Percentiles rank a stretch among this genome's conserved stretches.
These are phyloP conservation scores for Pherbina coryleti DNA, from an alignment of 2,888 invertebrate species.

Conservation along the genomic window DNA sequence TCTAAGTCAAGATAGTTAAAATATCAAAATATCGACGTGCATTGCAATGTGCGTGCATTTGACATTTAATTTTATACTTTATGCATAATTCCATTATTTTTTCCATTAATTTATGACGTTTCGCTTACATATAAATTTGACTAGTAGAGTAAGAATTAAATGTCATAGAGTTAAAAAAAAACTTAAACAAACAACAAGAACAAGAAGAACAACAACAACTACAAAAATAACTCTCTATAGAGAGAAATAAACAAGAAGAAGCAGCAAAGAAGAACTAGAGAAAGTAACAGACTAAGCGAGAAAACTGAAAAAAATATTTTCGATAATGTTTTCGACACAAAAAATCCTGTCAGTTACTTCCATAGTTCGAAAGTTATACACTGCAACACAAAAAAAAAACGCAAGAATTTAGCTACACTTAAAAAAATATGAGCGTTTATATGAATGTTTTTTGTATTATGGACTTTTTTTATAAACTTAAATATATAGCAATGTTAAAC, in stretches of 20 bases:
- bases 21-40: conserved; percentile 42
- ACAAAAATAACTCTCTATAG: background rate
- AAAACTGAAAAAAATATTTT: background rate
- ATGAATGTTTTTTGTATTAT: no score
- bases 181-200: conserved; percentile 24
- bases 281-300: background rate
- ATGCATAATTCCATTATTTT: conserved; percentile 52
- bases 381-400: no score
- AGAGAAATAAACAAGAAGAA: background rate
- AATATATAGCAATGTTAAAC: background rate
- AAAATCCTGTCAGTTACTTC: no score
- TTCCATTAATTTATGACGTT: conserved; percentile 35
- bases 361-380: no score
- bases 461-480: conserved; percentile 2
- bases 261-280: background rate
- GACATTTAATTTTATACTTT: conserved; percentile 43
- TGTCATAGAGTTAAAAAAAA: conserved; percentile 20
- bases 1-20: conserved; percentile 59
- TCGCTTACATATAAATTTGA: conserved; percentile 18
- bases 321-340: background rate
- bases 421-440: no score
- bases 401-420: no score
- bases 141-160: conserved; percentile 3
- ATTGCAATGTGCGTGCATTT: conserved; percentile 22
- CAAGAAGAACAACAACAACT: background rate